Evolutionary conservation across 2,113 vertebrate genomes (phyloP).

Genomic region (Aplodontia rufa): DNA sequence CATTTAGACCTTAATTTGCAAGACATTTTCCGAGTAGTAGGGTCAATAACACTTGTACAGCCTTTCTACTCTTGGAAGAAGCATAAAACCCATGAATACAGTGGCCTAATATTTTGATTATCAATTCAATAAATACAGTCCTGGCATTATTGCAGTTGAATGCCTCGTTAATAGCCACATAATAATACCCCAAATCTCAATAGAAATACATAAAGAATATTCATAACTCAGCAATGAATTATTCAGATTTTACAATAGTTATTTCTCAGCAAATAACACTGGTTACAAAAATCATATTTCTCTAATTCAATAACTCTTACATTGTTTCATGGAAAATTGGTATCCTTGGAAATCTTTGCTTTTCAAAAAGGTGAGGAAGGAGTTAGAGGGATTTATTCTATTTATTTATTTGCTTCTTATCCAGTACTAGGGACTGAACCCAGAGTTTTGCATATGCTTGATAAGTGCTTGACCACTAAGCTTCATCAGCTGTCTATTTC

Average conservation of each 20-base stretch:
- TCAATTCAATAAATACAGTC: constrained; percentile 54
- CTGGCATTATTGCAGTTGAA: constrained; percentile 31
- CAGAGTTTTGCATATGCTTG: not conserved
- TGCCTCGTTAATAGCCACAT: constrained; percentile 36
- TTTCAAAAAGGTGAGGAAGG: not conserved
- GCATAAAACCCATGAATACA: constrained; percentile 44
- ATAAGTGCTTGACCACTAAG: not conserved
- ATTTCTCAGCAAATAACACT: constrained; percentile 21
- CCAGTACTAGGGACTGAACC: not conserved
- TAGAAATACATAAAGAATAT: constrained; percentile 12
- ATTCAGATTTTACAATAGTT: not conserved
- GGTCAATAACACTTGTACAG: constrained; percentile 37
- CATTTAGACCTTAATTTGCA: constrained; percentile 35
- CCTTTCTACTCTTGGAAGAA: constrained; percentile 28
- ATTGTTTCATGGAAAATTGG: not conserved
- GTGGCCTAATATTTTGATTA: constrained; percentile 30
- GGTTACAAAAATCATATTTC: constrained; percentile 9
- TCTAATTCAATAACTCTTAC: not conserved
- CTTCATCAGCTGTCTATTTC: not conserved
- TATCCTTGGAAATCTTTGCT: not conserved
- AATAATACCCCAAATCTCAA: not conserved
- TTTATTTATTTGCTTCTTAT: not conserved
- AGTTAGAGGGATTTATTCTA: not conserved
- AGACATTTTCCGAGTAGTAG: constrained; percentile 46
- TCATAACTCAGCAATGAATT: not conserved